Base-by-base conservation (phyloP, 2,113 vertebrate genomes). In the Neogobius melanostomus region DNA sequence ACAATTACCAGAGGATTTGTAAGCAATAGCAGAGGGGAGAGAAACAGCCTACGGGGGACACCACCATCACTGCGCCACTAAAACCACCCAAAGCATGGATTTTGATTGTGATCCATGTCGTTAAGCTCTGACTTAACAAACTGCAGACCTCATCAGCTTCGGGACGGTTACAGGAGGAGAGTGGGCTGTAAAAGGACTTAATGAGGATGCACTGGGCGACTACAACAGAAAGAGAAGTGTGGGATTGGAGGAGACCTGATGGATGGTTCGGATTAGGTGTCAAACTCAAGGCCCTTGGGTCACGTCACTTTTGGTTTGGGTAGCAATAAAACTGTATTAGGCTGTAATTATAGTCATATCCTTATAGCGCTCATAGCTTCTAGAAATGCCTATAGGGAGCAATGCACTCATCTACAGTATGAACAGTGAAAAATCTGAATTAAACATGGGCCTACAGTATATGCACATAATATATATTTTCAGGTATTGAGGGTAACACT, bases 61-160 rank as follows among this genome's bases (percentile, higher is more conserved):
- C 69, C 81, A 85, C 56, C 83, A 71, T 71, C 82, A 80, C 84
- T 71, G 61, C 71, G 80, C 65, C 84, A 61, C 59, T 43, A 16
- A n/a, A 6, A 82, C 73, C 49, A 64, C 36, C 49, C 56, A 72
- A 76, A 77, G 60, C 66, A 53, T 9, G 52, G 52, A 53, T 53
- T 84, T 73, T 60, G 71, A 82, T 66, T 65, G 48, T 9, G 65
- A 86, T 82, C 84, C 79, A 78, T 65, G 74, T 86, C 85, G 87
- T 88, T 86, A 88, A 90, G 88, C 61, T 63, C 61, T 7, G 82
- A 79, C 83, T 90, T 90, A 92, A 90, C 87, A 88, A 85, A 80
- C 44, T 67, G 67, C 85, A 87, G 85, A 87, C 82, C 81, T 87
- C 80, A 76, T 67, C 80, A 60, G 74, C 71, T 47, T 64, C 70